Base-by-base conservation (phyloP, 2,797 vertebrate species). In the Chrysocyon brachyurus region DNA sequence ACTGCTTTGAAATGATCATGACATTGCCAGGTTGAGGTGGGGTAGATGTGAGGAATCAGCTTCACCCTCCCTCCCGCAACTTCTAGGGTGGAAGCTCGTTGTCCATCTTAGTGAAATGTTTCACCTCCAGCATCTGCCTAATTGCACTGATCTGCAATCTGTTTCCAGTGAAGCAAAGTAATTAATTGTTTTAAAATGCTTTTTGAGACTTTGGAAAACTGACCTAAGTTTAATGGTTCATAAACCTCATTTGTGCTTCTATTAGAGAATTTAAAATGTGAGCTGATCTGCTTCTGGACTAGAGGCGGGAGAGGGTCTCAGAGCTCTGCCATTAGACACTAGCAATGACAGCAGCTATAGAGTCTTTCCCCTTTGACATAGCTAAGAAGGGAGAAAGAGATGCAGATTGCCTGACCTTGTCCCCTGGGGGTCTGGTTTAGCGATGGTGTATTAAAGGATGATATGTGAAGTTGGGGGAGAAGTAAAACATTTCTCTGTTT, bases 201-300 rank as follows among this genome's bases (percentile, higher is more conserved):
- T 97, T 98, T 81, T 86, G 85, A 97, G 97, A 96, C 94, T 98
- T 90, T 95, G 91, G 98, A 98, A 98, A 98, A 97, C 96, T 97
- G 98, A 98, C 97, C 96, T 97, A 96, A 98, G 98, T 97, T 98
- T 98, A 98, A 98, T 97, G 94, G 94, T 95, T 98, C 98, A 97
- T 98, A 97, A 97, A 97, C 98, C 96, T 97, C 97, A 97, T 98
- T 98, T 97, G 86, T 96, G 84, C 93, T 98, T 97, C 97, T 96
- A 96, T 97, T 97, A 96, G 96, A 98, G 96, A 98, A 92, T 96
- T 96, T 95, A 81, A 97, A 97, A 97, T 87, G 88, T 95, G 88
- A 96, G 97, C 88, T 96, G 79, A 93, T 61, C 63, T 89, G 77
- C 31, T 33, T 90, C 93, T 96, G 91, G 73, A 82, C 54, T 57